Evolutionary conservation across 2,797 vertebrate genomes (phyloP).

Genomic region (Chlorospingus semifuscus): DNA sequence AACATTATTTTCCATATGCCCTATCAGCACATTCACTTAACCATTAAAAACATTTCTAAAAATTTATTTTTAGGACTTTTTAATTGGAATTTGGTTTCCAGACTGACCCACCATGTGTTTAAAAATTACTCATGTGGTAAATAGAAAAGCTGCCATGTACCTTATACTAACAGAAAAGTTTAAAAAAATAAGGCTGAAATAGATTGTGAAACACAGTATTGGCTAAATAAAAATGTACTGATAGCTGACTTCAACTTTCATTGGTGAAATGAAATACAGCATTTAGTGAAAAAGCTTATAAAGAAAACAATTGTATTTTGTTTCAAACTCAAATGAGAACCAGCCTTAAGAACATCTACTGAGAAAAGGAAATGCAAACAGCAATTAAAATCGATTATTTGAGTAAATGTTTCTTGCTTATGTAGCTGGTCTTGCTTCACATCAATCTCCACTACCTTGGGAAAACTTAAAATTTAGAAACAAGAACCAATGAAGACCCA

Average conservation of each 20-base stretch:
- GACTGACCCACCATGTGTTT: constrained; percentile 33
- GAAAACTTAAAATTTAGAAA: background rate
- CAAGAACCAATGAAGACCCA: background rate
- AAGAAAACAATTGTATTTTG: background rate
- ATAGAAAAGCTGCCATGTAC: constrained; percentile 9
- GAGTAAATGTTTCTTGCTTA: background rate
- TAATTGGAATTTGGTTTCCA: constrained; percentile 20
- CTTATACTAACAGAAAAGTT: background rate
- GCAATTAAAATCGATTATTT: background rate
- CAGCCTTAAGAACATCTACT: background rate
- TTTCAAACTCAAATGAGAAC: background rate
- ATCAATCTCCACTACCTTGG: background rate
- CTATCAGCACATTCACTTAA: background rate
- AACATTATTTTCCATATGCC: background rate
- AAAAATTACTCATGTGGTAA: constrained; percentile 17
- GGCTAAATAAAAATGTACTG: background rate
- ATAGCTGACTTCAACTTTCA: background rate
- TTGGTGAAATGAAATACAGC: background rate
- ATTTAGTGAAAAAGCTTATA: background rate
- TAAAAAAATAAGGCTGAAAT: background rate
- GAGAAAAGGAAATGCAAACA: background rate
- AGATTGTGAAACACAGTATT: background rate
- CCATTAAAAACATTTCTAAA: background rate
- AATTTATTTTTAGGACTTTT: background rate
- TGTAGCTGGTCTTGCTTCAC: background rate